Percentiles rank a stretch among this genome's conserved stretches.
phyloP scores from a whole-genome alignment of 2,888 invertebrate species.

The Ectemnius lituratus region DNA sequence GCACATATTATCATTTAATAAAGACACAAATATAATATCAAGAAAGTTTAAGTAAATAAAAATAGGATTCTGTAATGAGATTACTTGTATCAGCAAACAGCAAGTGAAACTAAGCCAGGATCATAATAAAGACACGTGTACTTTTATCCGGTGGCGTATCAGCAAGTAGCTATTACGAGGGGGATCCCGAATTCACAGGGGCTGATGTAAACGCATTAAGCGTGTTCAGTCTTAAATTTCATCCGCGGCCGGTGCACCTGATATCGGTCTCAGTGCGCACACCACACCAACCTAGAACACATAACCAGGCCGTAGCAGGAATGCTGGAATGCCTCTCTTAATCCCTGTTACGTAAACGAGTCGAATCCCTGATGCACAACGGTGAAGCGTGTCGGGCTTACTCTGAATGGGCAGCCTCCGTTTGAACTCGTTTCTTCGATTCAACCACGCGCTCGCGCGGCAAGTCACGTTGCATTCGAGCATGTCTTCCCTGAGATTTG shows the following conservation, averaged over 20 bases:
- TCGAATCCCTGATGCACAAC: background rate
- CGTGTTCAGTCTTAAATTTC: slow-evolving; percentile 1
- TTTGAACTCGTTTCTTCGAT: background rate
- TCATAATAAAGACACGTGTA: too few relatives aligned
- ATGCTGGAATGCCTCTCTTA: background rate
- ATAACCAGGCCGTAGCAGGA: background rate
- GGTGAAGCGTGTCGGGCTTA: background rate
- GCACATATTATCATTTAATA: too few relatives aligned
- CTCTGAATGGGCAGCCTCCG: background rate
- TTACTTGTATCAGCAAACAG: too few relatives aligned
- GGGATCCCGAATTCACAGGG: too few relatives aligned
- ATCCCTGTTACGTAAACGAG: background rate
- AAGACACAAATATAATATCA: too few relatives aligned
- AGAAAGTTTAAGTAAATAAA: too few relatives aligned
- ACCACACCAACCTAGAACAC: too few relatives aligned
- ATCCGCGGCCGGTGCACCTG: slow-evolving; percentile 4
- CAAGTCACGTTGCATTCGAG: slow-evolving; percentile 26
- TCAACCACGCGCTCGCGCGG: background rate
- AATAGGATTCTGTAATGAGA: too few relatives aligned
- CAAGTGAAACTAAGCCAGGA: too few relatives aligned
- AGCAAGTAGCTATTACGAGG: too few relatives aligned
- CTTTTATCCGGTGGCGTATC: too few relatives aligned
- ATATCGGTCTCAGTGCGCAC: background rate
- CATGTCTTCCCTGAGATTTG: slow-evolving; percentile 41
- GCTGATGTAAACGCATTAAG: background rate